These are phyloP conservation scores for Galerucella nymphaeae DNA, from an alignment of 2,888 invertebrate genomes.

Conservation along the genomic window DNA sequence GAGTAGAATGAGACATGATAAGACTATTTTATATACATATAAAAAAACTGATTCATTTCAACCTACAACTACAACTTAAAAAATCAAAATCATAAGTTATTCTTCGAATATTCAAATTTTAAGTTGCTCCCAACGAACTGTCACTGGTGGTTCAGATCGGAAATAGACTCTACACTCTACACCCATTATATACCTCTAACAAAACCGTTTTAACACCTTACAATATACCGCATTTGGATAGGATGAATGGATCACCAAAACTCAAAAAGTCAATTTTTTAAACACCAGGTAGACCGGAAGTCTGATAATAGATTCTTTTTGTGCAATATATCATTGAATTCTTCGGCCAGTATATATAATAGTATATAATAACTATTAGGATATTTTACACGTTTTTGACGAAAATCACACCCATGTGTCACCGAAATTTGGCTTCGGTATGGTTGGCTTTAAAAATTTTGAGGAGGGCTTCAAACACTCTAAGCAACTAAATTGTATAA, in stretches of 20 bases:
- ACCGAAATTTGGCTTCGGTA: slow-evolving; percentile 24
- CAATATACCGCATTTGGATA: slow-evolving; percentile 38
- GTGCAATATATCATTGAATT: slow-evolving; percentile 42
- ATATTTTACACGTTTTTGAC: slow-evolving; percentile 44
- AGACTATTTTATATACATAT: no score
- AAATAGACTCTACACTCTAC: slow-evolving; percentile 27
- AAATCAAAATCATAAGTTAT: not conserved
- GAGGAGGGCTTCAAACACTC: not conserved
- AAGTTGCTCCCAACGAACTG: not conserved
- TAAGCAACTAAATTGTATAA: not conserved
- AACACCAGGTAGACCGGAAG: slow-evolving; percentile 48
- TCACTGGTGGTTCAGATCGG: slow-evolving; percentile 9
- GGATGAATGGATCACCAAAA: slow-evolving; percentile 27
- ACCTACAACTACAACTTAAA: no score
- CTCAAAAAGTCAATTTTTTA: slow-evolving; percentile 42
- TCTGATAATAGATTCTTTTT: slow-evolving; percentile 46
- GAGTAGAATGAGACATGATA: no score
- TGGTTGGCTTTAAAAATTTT: slow-evolving; percentile 24
- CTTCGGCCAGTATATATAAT: slow-evolving; percentile 44
- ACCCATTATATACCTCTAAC: slow-evolving; percentile 17
- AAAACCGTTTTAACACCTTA: slow-evolving; percentile 34
- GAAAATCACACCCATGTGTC: slow-evolving; percentile 37
- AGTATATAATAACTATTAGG: slow-evolving; percentile 42
- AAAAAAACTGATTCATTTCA: no score
- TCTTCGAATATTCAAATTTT: not conserved